phyloP scores from a whole-genome alignment of 2,113 vertebrate species.

The Propithecus coquereli region DNA sequence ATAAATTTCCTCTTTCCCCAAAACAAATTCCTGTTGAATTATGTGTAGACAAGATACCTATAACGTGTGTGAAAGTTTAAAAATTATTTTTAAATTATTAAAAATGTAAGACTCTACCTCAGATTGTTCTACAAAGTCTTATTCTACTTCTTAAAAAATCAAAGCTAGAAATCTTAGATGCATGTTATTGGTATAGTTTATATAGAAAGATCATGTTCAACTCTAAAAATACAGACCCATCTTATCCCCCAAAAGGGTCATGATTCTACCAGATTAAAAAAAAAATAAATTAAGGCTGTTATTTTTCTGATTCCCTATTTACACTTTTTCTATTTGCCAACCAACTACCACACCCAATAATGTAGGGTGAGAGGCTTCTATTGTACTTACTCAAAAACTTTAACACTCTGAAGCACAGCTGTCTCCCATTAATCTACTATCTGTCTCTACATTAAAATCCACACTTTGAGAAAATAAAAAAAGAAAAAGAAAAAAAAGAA shows the following conservation, averaged over 20 bases:
- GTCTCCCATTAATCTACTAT: background rate
- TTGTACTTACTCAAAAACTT: background rate
- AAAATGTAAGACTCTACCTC: background rate
- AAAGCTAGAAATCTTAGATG: background rate
- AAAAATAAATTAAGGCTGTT: background rate
- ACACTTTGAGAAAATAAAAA: background rate
- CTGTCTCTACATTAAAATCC: background rate
- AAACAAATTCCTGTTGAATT: slow-evolving; percentile 14
- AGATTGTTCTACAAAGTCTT: background rate
- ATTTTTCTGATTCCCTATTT: background rate
- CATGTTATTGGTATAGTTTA: background rate
- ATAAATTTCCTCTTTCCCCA: background rate
- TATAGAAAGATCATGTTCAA: background rate
- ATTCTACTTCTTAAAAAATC: background rate
- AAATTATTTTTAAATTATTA: background rate
- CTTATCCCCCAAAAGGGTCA: background rate
- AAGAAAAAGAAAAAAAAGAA: too few species aligned
- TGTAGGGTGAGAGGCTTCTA: background rate
- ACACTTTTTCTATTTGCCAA: background rate
- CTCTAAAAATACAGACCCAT: background rate
- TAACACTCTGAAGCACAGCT: background rate
- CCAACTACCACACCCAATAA: background rate
- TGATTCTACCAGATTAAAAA: background rate
- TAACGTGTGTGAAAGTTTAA: background rate
- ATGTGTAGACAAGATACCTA: background rate